phyloP scores from a whole-genome alignment of 2,113 vertebrate species.

The Uria lomvia region DNA sequence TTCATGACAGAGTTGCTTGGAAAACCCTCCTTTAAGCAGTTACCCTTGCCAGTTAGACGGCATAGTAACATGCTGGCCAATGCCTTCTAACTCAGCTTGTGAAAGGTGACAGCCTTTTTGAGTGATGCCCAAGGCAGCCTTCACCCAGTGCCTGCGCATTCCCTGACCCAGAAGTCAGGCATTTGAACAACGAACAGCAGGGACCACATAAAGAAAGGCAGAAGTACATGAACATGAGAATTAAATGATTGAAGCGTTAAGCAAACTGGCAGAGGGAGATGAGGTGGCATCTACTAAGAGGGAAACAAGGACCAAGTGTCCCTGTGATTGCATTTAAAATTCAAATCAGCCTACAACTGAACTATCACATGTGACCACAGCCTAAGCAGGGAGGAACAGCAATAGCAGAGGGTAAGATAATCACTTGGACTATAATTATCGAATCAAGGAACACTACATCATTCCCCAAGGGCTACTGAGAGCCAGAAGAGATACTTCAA shows the following conservation, averaged over 20 bases:
- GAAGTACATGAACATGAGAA: rapidly evolving
- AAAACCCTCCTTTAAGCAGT: not conserved
- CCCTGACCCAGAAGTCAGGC: not conserved
- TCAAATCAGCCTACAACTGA: not conserved
- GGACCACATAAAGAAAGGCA: not conserved
- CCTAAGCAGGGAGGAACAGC: not conserved
- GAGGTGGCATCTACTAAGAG: not conserved
- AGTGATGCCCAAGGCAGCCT: not conserved
- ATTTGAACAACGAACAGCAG: not conserved
- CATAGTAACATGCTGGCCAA: not conserved
- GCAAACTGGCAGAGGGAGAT: not conserved
- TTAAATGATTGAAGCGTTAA: not conserved
- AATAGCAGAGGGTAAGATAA: not conserved
- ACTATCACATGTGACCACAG: not conserved
- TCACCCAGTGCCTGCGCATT: not conserved
- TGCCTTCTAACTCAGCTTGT: not conserved
- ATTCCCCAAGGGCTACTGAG: not conserved
- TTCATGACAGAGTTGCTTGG: not conserved
- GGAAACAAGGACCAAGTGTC: not conserved
- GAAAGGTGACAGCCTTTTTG: not conserved
- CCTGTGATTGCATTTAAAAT: not conserved
- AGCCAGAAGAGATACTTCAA: not conserved
- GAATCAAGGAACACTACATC: not conserved
- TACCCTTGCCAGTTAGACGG: not conserved
- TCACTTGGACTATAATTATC: not conserved